Base-by-base conservation (phyloP, 1,140 invertebrate species). In the Diuraphis noxia region DNA sequence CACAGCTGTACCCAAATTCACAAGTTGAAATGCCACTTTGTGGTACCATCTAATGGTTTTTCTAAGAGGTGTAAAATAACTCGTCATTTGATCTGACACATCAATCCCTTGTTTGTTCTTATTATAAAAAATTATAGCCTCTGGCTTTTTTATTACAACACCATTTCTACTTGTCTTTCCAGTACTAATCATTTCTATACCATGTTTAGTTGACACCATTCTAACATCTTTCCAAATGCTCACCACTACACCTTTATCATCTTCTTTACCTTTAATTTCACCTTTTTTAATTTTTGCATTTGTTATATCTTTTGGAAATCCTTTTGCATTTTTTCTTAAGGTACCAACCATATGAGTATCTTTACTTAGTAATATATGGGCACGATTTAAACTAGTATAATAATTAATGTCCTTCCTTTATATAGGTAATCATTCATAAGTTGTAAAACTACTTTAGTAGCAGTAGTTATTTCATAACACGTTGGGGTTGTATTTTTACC, bases 221-320 rank as follows among this genome's bases (percentile, higher is more conserved):
- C 94, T 92, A 19, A 94, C 93, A 92, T 94, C 93, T 92, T 93
- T 94, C 93, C 94, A 94, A 93, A 93, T 93, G 72, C 93, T 56
- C 30, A 94, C 92, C 72, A 93, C 34, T 85, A 46, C 88, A 46
- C 89, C 86, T 92, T 86, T 86, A 63, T n/a, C 30, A 93, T 93
- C 93, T 94, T 92, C 92, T 92, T 92, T 40, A 93, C 92, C 92
- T 92, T 92, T 56, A 92, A 91, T 92, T 94, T 93, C 36, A 93
- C 93, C 93, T 88, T 92, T 93, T 93, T 93, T 92, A 94, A 93
- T 92, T 94, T 94, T 43, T 92, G 91, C 72, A 92, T 92, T 92
- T 93, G 92, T 3, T 94, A 92, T 82, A 93, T 93, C 92, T 93
- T 93, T 41, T 93, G 93, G 49, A 93, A 90, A 36, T 81, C n/a